Evolutionary conservation across 2,113 vertebrate genomes (phyloP).

Genomic region (Xiphophorus couchianus): DNA sequence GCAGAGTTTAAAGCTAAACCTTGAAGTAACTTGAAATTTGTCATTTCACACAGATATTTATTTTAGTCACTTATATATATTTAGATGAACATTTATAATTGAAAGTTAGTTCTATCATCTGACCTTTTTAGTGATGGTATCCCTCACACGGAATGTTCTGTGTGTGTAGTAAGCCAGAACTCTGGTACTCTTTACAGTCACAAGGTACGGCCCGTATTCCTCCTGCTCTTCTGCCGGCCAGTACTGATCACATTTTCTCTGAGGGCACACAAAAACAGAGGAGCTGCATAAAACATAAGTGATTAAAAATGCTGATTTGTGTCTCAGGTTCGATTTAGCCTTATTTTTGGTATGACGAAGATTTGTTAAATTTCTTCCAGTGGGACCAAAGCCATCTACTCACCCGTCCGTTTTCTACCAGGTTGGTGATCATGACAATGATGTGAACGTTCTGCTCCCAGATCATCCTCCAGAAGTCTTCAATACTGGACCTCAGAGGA

Average conservation of each 20-base stretch:
- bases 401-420: slow-evolving; percentile 96
- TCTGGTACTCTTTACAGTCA: slow-evolving; percentile 86
- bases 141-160: slow-evolving; percentile 89
- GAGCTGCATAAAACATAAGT: not conserved
- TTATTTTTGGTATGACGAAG: not conserved
- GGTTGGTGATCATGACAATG: slow-evolving; percentile 97
- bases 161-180: slow-evolving; percentile 90
- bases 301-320: not conserved
- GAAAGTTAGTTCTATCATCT: not conserved
- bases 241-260: slow-evolving; percentile 98
- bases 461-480: slow-evolving; percentile 99
- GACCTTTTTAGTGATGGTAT: slow-evolving; percentile 91
- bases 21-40: no score
- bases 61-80: no score
- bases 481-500: slow-evolving; percentile 90
- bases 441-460: slow-evolving; percentile 95
- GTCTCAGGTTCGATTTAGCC: not conserved
- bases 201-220: slow-evolving; percentile 90
- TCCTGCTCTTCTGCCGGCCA: slow-evolving; percentile 92
- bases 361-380: not conserved
- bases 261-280: slow-evolving; percentile 26
- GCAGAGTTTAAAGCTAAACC: no score
- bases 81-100: not conserved
- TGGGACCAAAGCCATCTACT: slow-evolving; percentile 23
- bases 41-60: no score